These are phyloP conservation scores for Eristalis pertinax DNA, from an alignment of 2,888 invertebrate genomes.

Conservation along the genomic window DNA sequence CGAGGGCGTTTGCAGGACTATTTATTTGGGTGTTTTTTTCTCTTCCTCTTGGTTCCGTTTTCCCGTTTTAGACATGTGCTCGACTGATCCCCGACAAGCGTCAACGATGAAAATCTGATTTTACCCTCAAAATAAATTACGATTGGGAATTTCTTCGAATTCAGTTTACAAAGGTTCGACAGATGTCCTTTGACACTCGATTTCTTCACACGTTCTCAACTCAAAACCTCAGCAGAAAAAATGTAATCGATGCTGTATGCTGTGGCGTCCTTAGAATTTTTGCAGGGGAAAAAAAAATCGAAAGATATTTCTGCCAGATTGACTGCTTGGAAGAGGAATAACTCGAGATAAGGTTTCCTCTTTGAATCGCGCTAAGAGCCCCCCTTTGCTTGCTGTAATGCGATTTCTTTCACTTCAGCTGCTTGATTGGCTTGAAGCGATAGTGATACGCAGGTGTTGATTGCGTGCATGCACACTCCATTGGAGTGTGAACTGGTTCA, in stretches of 20 bases:
- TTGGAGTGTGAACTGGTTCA: constrained; percentile 2
- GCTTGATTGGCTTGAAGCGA: constrained; percentile 34
- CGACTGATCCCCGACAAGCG: constrained; percentile 4
- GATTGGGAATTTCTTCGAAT: constrained; percentile 32
- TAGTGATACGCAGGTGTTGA: constrained; percentile 31
- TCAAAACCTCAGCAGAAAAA: constrained; percentile 9
- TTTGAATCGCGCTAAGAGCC: neutral
- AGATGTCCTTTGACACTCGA: constrained; percentile 46
- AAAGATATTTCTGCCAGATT: neutral
- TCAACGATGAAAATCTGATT: constrained; percentile 9
- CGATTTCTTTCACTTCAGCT: constrained; percentile 48
- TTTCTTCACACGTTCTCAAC: constrained; percentile 21
- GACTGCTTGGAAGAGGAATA: neutral
- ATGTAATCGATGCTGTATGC: neutral
- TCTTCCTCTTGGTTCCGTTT: neutral
- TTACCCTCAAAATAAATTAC: constrained; percentile 21
- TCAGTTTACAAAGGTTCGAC: constrained; percentile 19
- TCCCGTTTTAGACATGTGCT: neutral
- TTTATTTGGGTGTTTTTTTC: constrained; percentile 33
- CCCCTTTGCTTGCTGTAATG: constrained; percentile 17
- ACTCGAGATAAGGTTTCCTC: neutral
- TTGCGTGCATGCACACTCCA: neutral
- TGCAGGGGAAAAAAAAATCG: neutral
- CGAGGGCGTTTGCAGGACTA: constrained; percentile 13
- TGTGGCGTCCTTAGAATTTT: neutral